A percentile compares a stretch with the other conserved stretches of the same genome.
Conservation (phyloP, 2,113 vertebrate species). For the Tragelaphus buxtoni region DNA sequence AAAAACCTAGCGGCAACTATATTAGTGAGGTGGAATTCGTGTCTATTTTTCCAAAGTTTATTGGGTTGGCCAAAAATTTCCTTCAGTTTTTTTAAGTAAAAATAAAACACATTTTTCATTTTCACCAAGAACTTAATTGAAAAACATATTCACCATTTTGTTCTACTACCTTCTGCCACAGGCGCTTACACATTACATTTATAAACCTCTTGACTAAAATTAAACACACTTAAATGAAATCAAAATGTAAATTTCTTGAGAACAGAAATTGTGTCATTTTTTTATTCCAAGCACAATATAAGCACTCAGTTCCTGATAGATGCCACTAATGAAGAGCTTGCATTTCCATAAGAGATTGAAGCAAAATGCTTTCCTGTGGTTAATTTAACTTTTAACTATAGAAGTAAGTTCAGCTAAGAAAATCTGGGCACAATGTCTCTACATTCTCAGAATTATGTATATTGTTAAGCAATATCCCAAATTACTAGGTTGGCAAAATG, state of each 20-base stretch:
- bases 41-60: not conserved
- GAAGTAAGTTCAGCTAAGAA: not conserved
- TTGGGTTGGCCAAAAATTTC: not conserved
- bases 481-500: not conserved
- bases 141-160: not conserved
- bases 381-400: slow-evolving; percentile 18
- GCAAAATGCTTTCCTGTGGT: not conserved
- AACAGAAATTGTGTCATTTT: not conserved
- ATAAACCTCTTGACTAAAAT: not conserved
- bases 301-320: not conserved
- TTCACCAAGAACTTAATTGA: not conserved
- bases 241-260: not conserved
- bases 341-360: not conserved
- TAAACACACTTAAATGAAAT: slow-evolving; percentile 8
- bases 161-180: not conserved
- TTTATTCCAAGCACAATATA: not conserved
- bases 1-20: not conserved
- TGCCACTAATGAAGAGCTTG: not conserved
- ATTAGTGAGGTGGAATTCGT: not conserved
- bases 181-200: not conserved
- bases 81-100: not conserved
- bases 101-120: not conserved
- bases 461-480: not conserved
- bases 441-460: not conserved
- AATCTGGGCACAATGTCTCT: not conserved